phyloP scores from a whole-genome alignment of 2,888 invertebrate genomes.

The Hylaea fasciaria region DNA sequence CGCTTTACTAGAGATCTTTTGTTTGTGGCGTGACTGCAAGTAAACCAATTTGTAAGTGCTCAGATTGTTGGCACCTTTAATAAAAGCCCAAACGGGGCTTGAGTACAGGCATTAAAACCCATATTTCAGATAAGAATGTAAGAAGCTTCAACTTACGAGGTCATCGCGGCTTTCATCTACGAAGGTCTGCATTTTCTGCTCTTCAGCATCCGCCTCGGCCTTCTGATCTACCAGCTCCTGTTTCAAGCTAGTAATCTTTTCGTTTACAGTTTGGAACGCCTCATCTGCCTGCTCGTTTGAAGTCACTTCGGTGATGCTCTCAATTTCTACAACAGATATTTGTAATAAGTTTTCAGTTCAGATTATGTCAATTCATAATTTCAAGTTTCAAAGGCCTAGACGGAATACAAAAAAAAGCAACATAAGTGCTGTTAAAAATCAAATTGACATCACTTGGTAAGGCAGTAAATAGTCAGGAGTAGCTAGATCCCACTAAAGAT shows the following conservation, averaged over 20 bases:
- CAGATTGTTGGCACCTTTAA: background rate
- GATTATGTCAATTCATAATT: no score
- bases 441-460: no score
- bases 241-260: constrained; percentile 64
- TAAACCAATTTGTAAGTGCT: background rate
- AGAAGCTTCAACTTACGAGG: constrained; percentile 56
- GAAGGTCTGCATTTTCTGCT: constrained; percentile 66
- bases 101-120: no score
- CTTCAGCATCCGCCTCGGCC: constrained; percentile 66
- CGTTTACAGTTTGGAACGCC: constrained; percentile 57
- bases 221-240: constrained; percentile 66
- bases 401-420: no score
- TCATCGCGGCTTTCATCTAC: constrained; percentile 74
- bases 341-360: no score
- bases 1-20: constrained; percentile 86
- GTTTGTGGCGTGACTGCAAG: constrained; percentile 86
- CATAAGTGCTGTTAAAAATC: no score
- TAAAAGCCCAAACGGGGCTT: no score
- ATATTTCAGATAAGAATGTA: background rate
- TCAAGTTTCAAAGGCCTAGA: no score
- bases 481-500: no score
- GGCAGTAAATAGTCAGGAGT: no score
- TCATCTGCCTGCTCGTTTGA: constrained; percentile 67
- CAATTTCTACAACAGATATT: constrained; percentile 56
- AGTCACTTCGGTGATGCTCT: constrained; percentile 59